These are phyloP conservation scores for Dryoscopus gambensis DNA, from an alignment of 2,113 vertebrate genomes.

Conservation along the genomic window DNA sequence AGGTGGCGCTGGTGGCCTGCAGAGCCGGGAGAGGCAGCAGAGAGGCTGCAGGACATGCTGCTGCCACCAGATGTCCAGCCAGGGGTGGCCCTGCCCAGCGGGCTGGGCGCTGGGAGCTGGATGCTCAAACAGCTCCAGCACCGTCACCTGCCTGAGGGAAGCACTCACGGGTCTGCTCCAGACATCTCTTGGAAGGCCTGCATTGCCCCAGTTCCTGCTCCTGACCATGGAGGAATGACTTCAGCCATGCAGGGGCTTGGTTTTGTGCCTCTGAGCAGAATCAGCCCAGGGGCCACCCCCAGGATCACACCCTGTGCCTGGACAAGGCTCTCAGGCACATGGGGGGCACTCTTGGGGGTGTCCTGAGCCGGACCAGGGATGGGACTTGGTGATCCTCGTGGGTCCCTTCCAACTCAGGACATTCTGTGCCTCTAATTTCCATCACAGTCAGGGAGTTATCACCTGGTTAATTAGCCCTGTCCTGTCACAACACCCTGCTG, in stretches of 20 bases:
- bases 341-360: neutral
- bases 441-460: neutral
- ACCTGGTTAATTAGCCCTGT: neutral
- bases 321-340: neutral
- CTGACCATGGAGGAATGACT: neutral
- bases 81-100: neutral
- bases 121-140: neutral
- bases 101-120: neutral
- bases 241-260: neutral
- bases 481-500: neutral
- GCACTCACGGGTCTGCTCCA: neutral
- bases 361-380: neutral
- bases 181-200: neutral
- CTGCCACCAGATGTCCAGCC: neutral
- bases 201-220: neutral
- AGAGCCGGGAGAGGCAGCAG: neutral
- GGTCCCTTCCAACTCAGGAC: neutral
- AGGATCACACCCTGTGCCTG: neutral
- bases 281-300: neutral
- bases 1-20: neutral
- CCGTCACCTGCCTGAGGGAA: neutral
- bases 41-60: neutral
- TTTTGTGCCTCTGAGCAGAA: neutral
- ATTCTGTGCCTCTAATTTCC: neutral
- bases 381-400: neutral